A percentile compares a stretch with the other conserved stretches of the same genome.
These are phyloP conservation scores for Odobenus rosmarus DNA, from an alignment of 2,113 vertebrate species.

Conservation along the genomic window DNA sequence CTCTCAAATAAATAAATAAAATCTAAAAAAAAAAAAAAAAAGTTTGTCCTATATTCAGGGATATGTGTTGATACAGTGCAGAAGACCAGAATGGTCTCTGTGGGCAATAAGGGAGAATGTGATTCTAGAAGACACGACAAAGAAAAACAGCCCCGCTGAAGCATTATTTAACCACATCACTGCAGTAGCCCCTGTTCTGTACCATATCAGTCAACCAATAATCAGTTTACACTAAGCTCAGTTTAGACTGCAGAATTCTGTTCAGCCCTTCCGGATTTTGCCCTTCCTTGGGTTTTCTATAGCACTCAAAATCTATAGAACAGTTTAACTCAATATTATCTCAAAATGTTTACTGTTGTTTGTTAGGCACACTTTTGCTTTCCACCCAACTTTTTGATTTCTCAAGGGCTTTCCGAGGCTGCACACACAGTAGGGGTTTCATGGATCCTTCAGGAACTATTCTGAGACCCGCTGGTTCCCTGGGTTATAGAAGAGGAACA, in stretches of 20 bases:
- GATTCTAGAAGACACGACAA: background rate
- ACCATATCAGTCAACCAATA: background rate
- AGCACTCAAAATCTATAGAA: background rate
- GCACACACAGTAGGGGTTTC: background rate
- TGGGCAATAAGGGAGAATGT: background rate
- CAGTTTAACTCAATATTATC: background rate
- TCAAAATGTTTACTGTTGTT: background rate
- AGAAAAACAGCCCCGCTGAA: background rate
- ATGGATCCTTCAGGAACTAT: background rate
- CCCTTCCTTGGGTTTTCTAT: background rate
- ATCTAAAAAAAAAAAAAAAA: background rate
- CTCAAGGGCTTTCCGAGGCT: background rate
- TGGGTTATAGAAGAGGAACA: background rate
- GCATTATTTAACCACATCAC: background rate
- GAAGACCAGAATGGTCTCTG: background rate
- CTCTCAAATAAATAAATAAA: background rate
- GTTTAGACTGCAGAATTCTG: background rate
- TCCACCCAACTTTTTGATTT: background rate
- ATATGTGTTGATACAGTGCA: background rate
- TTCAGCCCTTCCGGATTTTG: background rate
- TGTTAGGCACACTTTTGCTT: background rate
- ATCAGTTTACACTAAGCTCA: background rate
- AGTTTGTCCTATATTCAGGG: background rate
- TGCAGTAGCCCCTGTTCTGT: background rate
- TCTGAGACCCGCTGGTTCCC: background rate